Conservation (phyloP, 2,888 invertebrate species). For the Acanthosepion pharaonis region DNA sequence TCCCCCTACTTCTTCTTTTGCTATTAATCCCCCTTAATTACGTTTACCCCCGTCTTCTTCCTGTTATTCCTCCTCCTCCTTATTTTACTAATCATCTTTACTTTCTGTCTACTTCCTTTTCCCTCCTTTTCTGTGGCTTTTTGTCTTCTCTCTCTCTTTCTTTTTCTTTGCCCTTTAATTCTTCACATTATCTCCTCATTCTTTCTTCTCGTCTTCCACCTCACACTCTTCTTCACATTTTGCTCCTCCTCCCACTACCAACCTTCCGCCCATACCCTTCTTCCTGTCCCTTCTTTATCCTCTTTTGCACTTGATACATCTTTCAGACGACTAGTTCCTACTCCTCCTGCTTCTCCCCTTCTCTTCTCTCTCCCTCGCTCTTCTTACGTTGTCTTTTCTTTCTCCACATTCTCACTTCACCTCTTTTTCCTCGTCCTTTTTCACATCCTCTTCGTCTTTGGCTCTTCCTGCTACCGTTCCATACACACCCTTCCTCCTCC, state of each 20-base stretch:
- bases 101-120: not conserved
- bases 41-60: too few relatives aligned
- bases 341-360: not conserved
- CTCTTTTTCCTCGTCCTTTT: too few relatives aligned
- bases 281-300: not conserved
- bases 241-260: not conserved
- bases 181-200: not conserved
- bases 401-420: not conserved
- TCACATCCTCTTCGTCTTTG: not conserved
- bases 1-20: not conserved
- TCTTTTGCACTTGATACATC: not conserved
- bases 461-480: not conserved
- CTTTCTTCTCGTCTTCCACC: not conserved
- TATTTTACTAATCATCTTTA: not conserved
- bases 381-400: accelerated
- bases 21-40: too few relatives aligned
- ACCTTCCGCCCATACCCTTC: not conserved
- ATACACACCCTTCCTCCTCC: too few relatives aligned
- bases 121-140: too few relatives aligned
- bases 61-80: not conserved
- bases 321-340: not conserved
- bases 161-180: not conserved
- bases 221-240: not conserved
- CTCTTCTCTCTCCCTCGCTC: accelerated
- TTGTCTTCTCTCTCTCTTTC: not conserved